Evolutionary conservation across 2,888 invertebrate genomes (phyloP).

Genomic region (Eueremaeus valkanovi): DNA sequence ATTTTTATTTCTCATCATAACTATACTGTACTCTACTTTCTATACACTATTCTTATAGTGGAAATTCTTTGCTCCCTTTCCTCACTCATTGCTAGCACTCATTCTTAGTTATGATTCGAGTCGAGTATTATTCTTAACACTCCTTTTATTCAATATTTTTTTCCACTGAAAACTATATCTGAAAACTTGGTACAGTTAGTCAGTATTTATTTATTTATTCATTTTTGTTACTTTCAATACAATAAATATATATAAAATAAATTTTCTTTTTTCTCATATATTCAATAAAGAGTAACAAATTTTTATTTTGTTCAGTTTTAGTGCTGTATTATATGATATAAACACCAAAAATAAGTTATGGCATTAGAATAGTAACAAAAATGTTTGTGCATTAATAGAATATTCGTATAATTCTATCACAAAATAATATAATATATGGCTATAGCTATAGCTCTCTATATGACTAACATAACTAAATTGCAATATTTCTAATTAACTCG

Average conservation of each 20-base stretch:
- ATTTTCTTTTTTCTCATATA: too few species aligned
- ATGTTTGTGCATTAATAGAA: constrained; percentile 2
- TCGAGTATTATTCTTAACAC: neutral
- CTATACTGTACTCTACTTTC: neutral
- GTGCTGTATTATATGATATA: neutral
- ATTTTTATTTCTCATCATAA: neutral
- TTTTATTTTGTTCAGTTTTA: neutral
- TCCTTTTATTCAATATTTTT: neutral
- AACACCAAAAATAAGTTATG: neutral
- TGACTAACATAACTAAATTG: neutral
- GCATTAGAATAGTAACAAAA: neutral
- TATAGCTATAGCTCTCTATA: neutral
- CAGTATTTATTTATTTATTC: neutral
- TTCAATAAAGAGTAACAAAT: neutral
- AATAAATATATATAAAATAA: too few species aligned
- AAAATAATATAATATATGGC: constrained; percentile 2
- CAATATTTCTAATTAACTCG: constrained; percentile 21
- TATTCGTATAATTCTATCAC: neutral
- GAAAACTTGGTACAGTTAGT: too few species aligned
- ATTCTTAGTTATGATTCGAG: neutral
- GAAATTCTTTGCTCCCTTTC: neutral
- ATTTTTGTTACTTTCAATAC: neutral
- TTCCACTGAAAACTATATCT: neutral
- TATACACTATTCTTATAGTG: neutral
- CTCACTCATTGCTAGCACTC: too few species aligned